Evolutionary conservation across 2,797 vertebrate species (phyloP).

Genomic region (Bradypodion pumilum): DNA sequence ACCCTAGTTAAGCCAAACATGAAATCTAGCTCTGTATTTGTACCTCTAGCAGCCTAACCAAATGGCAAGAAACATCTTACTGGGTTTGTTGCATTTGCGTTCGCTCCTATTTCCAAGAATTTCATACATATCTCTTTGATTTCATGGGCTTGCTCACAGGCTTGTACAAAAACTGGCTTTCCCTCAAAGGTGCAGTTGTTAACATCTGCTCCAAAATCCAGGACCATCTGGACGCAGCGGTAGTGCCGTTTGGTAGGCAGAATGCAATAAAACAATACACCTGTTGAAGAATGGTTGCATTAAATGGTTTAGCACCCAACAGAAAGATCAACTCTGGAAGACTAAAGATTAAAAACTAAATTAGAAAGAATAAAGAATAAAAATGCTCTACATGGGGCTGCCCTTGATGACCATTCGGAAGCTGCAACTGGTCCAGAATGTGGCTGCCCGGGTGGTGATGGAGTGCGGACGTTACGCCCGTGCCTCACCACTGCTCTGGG

Average conservation of each 20-base stretch:
- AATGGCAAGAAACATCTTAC: constrained; percentile 69
- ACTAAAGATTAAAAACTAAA: neutral
- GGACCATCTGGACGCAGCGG: constrained; percentile 81
- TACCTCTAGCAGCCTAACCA: neutral
- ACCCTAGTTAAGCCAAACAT: no score
- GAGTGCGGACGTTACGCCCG: no score
- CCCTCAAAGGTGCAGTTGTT: constrained; percentile 82
- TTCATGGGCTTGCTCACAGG: constrained; percentile 83
- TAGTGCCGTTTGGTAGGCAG: constrained; percentile 84
- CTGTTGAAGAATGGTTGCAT: constrained; percentile 71
- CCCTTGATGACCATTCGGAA: no score
- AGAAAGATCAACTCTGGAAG: neutral
- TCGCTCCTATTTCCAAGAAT: constrained; percentile 86
- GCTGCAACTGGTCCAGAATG: no score
- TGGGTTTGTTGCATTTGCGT: constrained; percentile 80
- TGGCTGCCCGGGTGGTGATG: no score
- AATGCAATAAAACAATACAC: constrained; percentile 90
- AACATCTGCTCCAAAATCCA: constrained; percentile 83
- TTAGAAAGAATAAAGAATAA: no score
- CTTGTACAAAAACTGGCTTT: constrained; percentile 84
- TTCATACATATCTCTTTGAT: constrained; percentile 81
- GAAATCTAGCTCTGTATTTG: no score
- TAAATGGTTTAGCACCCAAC: neutral
- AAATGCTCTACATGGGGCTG: no score
- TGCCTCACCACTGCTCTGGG: no score